Evolutionary conservation across 1,140 invertebrate species (phyloP).

Genomic region (Pteromalus puparum): DNA sequence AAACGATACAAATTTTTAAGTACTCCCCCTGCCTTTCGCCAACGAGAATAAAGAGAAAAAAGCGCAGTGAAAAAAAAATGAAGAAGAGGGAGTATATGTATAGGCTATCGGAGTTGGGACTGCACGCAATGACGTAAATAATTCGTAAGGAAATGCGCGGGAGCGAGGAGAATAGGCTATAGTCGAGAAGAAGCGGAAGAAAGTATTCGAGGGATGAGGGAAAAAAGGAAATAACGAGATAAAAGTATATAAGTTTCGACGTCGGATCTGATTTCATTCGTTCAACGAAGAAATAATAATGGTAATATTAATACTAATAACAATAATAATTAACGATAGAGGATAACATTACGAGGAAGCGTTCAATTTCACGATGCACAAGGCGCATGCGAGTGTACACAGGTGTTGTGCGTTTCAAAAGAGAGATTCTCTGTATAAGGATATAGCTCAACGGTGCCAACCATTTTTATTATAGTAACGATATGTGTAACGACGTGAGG

Average conservation of each 20-base stretch:
- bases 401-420: background rate
- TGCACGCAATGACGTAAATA: conserved; percentile 44
- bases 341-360: background rate
- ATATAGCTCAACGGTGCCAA: conserved; percentile 35
- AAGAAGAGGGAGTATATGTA: conserved; percentile 22
- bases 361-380: conserved; percentile 24
- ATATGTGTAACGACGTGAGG: background rate
- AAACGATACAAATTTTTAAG: conserved; percentile 56
- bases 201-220: background rate
- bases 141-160: conserved; percentile 19
- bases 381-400: background rate
- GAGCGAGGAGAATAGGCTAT: background rate
- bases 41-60: conserved; percentile 37
- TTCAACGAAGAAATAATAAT: conserved; percentile 47
- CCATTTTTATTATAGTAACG: conserved; percentile 36
- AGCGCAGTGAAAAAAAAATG: conserved; percentile 9
- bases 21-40: conserved; percentile 49
- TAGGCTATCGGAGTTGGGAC: conserved; percentile 31
- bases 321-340: conserved; percentile 38
- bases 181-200: background rate
- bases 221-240: conserved; percentile 55
- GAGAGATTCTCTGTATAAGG: background rate
- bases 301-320: conserved; percentile 41
- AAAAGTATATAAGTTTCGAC: conserved; percentile 41
- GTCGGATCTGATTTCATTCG: conserved; percentile 46